A percentile compares a stretch with the other conserved stretches of the same genome.
Conservation (phyloP, 2,888 invertebrate species). For the Hirtodrosophila alboralis region DNA sequence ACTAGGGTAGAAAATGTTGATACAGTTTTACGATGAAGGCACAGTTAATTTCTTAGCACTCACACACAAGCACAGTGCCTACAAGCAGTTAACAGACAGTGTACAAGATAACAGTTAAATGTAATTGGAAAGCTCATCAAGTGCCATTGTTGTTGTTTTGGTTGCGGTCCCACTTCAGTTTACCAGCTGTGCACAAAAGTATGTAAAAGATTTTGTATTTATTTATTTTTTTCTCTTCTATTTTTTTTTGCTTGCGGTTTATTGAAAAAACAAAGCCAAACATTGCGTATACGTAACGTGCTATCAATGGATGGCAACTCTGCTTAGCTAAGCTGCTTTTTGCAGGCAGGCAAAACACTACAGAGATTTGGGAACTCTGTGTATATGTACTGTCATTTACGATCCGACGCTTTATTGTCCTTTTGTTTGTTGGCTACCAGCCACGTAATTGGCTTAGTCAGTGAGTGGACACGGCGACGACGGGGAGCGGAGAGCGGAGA, state of each 20-base stretch:
- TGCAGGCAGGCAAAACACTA: conserved; percentile 7
- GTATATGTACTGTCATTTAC: conserved; percentile 42
- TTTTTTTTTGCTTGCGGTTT: conserved; percentile 42
- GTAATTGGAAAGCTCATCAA: conserved; percentile 71
- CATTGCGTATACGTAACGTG: conserved; percentile 46
- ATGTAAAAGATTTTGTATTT: conserved; percentile 61
- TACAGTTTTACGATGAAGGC: conserved; percentile 25
- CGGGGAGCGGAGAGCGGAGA: conserved; percentile 3
- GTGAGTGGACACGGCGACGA: conserved; percentile 8
- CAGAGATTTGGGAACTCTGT: conserved; percentile 17
- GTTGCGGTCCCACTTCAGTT: conserved; percentile 46
- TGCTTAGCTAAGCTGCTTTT: conserved; percentile 69
- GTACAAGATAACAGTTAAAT: conserved; percentile 59
- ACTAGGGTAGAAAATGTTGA: conserved; percentile 19
- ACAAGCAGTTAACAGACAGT: conserved; percentile 49
- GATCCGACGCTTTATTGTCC: conserved; percentile 71
- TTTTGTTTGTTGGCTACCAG: conserved; percentile 61
- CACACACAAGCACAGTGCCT: conserved; percentile 25
- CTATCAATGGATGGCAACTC: conserved; percentile 26
- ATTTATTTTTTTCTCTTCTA: conserved; percentile 35
- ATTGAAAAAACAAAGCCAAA: conserved; percentile 60
- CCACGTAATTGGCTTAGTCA: conserved; percentile 66
- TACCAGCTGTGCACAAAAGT: conserved; percentile 49
- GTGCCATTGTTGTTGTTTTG: conserved; percentile 35
- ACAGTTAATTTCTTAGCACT: conserved; percentile 63